Evolutionary conservation across 1,140 invertebrate species (phyloP).

Genomic region (Drosophila athabasca): DNA sequence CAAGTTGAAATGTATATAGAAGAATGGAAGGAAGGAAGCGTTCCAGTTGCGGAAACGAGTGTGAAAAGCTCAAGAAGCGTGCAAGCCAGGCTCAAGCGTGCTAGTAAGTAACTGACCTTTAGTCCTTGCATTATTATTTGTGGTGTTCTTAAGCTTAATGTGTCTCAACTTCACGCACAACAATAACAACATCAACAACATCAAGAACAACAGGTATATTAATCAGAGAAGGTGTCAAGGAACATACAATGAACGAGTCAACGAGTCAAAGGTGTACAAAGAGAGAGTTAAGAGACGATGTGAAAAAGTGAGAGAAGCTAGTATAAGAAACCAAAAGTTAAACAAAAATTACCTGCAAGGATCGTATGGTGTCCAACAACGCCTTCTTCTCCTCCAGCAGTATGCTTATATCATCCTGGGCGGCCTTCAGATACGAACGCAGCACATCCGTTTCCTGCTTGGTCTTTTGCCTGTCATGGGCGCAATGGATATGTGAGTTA

Average conservation of each 20-base stretch:
- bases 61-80: conserved; percentile 16
- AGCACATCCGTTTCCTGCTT: conserved; percentile 87
- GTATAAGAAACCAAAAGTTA: not conserved
- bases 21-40: not conserved
- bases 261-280: conserved; percentile 24
- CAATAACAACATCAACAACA: conserved; percentile 65
- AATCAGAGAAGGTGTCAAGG: conserved; percentile 41
- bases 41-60: conserved; percentile 1
- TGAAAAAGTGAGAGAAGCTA: conserved; percentile 23
- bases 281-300: conserved; percentile 50
- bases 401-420: conserved; percentile 89
- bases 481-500: conserved; percentile 1
- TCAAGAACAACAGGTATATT: conserved; percentile 26
- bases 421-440: conserved; percentile 86
- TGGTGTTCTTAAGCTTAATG: conserved; percentile 70
- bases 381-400: conserved; percentile 89
- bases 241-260: conserved; percentile 54
- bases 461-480: conserved; percentile 83
- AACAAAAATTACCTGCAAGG: conserved; percentile 85
- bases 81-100: conserved; percentile 54
- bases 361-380: conserved; percentile 88
- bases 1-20: not conserved
- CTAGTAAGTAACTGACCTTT: conserved; percentile 72
- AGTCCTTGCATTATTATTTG: conserved; percentile 77
- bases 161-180: conserved; percentile 72